These are phyloP conservation scores for Ictalurus furcatus DNA, from an alignment of 2,113 vertebrate genomes.

Conservation along the genomic window DNA sequence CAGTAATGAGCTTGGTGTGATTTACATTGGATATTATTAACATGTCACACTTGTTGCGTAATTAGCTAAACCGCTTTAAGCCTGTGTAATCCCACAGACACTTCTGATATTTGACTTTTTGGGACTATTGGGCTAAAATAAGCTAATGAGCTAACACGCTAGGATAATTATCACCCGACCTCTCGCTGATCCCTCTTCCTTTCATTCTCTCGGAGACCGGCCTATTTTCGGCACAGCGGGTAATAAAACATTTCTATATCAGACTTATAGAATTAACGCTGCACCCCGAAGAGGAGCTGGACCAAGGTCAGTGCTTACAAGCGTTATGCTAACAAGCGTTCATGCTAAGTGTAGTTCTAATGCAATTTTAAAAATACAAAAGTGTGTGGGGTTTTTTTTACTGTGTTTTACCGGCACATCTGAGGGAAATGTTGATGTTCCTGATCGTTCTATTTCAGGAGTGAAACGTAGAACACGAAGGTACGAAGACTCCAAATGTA, in stretches of 20 bases:
- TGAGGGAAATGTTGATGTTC: not conserved
- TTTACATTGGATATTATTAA: slow-evolving; percentile 54
- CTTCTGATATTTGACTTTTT: not conserved
- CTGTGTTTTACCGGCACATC: not conserved
- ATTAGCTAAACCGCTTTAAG: slow-evolving; percentile 41
- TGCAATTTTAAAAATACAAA: not conserved
- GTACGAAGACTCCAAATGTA: too few species aligned
- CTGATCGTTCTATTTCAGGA: too few species aligned
- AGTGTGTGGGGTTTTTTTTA: too few species aligned
- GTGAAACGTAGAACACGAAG: too few species aligned
- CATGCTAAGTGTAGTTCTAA: not conserved
- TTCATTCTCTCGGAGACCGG: not conserved
- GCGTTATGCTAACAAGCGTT: not conserved
- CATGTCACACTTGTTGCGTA: slow-evolving; percentile 29
- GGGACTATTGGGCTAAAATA: not conserved
- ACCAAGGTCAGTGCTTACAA: not conserved
- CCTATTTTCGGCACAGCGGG: slow-evolving; percentile 34
- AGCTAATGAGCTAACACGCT: not conserved
- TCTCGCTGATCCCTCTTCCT: too few species aligned
- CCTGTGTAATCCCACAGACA: slow-evolving; percentile 3
- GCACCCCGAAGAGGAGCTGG: not conserved
- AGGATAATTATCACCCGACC: not conserved
- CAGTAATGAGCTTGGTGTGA: slow-evolving; percentile 34
- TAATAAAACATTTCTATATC: slow-evolving; percentile 31
- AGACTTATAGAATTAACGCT: slow-evolving; percentile 32